phyloP scores from a whole-genome alignment of 2,113 vertebrate species.

The Panthera tigris region DNA sequence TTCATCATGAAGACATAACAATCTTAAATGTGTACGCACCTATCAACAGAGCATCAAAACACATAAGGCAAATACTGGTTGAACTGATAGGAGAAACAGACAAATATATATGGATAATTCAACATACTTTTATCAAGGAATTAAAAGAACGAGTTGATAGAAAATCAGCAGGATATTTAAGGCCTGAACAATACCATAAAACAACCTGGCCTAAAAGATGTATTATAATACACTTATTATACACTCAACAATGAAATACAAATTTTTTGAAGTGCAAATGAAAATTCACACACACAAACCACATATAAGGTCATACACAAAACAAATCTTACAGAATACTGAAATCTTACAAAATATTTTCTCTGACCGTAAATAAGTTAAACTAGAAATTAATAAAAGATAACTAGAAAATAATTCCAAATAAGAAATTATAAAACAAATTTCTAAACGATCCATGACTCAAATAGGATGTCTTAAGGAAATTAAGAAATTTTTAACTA shows the following conservation, averaged over 20 bases:
- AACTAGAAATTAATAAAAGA: background rate
- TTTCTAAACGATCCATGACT: background rate
- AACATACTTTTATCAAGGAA: background rate
- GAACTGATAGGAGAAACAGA: background rate
- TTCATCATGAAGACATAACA: background rate
- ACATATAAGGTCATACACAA: background rate
- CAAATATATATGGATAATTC: background rate
- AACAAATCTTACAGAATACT: background rate
- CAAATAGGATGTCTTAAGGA: background rate
- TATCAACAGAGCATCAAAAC: background rate
- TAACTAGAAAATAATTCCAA: background rate
- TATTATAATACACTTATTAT: background rate
- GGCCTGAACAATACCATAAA: background rate
- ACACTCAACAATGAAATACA: background rate
- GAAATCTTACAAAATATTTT: background rate
- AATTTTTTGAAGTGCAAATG: background rate
- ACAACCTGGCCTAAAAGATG: background rate
- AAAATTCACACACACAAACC: background rate
- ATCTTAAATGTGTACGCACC: background rate
- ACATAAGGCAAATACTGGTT: conserved; percentile 2
- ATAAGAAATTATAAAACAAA: background rate
- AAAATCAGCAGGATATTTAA: background rate
- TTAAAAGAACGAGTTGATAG: background rate
- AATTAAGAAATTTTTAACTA: background rate
- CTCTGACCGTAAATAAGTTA: background rate